These are phyloP conservation scores for Potorous gilbertii DNA, from an alignment of 2,797 vertebrate genomes.

Conservation along the genomic window DNA sequence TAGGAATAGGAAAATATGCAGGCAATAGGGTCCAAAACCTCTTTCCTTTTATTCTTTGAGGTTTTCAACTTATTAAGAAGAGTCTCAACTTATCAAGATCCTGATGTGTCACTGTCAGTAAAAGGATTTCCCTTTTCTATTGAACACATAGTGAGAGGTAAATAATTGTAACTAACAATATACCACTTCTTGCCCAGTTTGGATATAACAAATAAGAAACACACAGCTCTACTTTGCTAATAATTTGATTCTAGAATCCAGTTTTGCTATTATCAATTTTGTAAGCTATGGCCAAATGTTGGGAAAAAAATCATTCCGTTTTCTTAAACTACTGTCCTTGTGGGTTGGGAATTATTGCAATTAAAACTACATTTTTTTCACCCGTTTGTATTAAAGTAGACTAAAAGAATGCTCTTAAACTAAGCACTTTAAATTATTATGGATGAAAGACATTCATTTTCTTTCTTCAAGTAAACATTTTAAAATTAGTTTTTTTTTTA, in stretches of 20 bases:
- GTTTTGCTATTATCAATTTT: neutral
- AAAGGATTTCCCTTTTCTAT: neutral
- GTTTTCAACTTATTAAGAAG: neutral
- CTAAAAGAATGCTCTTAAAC: neutral
- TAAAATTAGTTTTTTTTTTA: neutral
- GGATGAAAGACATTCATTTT: neutral
- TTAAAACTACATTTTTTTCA: neutral
- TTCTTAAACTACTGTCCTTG: neutral
- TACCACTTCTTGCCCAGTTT: conserved; percentile 12
- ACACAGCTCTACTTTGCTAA: neutral
- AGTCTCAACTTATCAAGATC: neutral
- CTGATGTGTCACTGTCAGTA: neutral
- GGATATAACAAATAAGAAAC: neutral
- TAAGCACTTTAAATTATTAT: neutral
- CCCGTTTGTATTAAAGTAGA: neutral
- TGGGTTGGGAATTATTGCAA: neutral
- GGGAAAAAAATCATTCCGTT: neutral
- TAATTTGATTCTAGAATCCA: neutral
- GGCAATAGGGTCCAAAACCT: neutral
- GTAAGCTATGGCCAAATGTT: neutral
- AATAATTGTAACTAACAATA: neutral
- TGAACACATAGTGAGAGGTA: neutral
- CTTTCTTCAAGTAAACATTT: neutral
- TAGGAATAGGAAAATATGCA: neutral
- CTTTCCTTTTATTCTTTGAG: neutral